Evolutionary conservation across 2,888 invertebrate species (phyloP).

Genomic region (Rhopalosiphum nymphaeae): DNA sequence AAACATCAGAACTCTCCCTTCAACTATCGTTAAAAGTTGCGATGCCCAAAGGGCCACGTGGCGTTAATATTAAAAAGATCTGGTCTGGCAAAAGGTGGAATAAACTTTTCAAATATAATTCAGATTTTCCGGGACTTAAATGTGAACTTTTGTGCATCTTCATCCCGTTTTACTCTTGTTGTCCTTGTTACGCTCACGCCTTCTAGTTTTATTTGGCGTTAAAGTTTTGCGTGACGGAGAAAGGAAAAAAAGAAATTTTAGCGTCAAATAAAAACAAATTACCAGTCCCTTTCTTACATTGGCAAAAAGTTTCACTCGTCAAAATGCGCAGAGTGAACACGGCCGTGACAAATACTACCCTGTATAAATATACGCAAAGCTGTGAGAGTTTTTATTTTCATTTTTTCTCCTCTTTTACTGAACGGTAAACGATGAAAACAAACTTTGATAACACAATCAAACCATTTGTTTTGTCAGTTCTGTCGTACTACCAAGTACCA

Average conservation of each 20-base stretch:
- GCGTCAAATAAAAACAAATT: conserved; percentile 64
- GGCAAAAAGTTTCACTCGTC: conserved; percentile 62
- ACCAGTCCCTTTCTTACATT: conserved; percentile 37
- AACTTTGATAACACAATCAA: conserved; percentile 60
- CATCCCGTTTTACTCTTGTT: not conserved
- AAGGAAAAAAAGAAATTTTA: conserved; percentile 30
- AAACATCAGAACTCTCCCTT: not conserved
- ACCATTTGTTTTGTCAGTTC: conserved; percentile 22
- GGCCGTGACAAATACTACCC: conserved; percentile 39
- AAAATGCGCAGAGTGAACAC: conserved; percentile 46
- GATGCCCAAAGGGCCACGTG: conserved; percentile 8
- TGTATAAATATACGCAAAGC: not conserved
- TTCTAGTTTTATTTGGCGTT: conserved; percentile 47
- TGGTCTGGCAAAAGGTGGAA: conserved; percentile 43
- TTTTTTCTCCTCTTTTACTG: not conserved
- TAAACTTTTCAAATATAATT: conserved; percentile 64
- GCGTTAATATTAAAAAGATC: conserved; percentile 62
- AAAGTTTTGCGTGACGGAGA: conserved; percentile 38
- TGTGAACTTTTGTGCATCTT: conserved; percentile 49
- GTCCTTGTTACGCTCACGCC: not conserved
- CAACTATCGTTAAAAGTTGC: conserved; percentile 34
- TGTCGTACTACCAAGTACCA: not conserved
- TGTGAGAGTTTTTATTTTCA: conserved; percentile 23
- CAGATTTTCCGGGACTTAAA: conserved; percentile 58
- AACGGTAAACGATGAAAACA: not conserved